Evolutionary conservation across 2,113 vertebrate species (phyloP).

Genomic region (Eidolon helvum): DNA sequence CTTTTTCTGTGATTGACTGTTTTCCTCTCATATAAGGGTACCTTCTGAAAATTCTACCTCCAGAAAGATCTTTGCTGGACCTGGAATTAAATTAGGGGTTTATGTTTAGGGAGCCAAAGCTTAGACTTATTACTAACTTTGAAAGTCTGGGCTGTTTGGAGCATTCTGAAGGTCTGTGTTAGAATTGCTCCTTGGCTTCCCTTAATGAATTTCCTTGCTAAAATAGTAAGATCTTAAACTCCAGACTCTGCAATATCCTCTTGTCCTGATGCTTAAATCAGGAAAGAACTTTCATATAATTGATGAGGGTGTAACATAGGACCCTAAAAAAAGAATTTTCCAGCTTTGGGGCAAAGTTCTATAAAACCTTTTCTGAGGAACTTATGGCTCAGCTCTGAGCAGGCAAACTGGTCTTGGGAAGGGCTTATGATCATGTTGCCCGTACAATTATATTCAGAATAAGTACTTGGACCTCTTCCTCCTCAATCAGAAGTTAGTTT

Average conservation of each 20-base stretch:
- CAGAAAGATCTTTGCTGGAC: neutral
- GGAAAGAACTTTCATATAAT: neutral
- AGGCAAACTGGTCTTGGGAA: neutral
- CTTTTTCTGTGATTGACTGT: neutral
- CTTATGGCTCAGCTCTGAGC: neutral
- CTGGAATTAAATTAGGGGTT: slow-evolving; percentile 31
- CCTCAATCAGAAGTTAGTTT: accelerated
- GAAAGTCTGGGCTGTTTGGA: neutral
- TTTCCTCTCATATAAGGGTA: neutral
- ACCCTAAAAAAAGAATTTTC: neutral
- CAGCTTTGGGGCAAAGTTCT: neutral
- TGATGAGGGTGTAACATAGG: neutral
- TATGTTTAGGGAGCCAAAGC: neutral
- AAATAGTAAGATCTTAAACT: neutral
- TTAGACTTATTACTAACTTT: neutral
- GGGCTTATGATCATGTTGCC: neutral
- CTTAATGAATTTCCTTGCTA: neutral
- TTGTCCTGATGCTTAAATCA: neutral
- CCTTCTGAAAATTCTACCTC: neutral
- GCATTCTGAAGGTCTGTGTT: neutral
- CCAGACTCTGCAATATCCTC: neutral
- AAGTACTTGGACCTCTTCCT: accelerated
- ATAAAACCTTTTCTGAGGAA: neutral
- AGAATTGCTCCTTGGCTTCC: slow-evolving; percentile 36
- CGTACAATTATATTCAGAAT: neutral